A percentile compares a stretch with the other conserved stretches of the same genome.
Conservation (phyloP, 1,140 invertebrate genomes). For the Trichonephila inaurata region DNA sequence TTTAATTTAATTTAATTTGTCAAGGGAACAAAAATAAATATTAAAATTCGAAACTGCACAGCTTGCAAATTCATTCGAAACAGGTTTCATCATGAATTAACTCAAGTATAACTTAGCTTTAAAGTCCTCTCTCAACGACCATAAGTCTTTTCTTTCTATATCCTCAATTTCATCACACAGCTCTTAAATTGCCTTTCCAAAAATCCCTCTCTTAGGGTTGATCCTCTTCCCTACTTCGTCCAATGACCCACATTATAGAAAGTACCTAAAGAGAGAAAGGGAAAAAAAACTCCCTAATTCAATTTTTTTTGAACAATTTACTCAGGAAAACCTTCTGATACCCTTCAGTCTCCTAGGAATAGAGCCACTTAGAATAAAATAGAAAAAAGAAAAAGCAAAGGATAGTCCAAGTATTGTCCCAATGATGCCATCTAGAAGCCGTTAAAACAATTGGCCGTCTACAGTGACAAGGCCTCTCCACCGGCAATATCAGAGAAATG, state of each 20-base stretch:
- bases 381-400: neutral
- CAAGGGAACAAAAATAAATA: no score
- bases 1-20: no score
- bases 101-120: no score
- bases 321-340: neutral
- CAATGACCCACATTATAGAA: neutral
- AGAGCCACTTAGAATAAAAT: neutral
- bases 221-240: neutral
- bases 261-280: neutral
- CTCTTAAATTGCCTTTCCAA: no score
- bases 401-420: neutral
- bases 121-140: no score
- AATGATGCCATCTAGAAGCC: slow-evolving; percentile 35
- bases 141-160: no score
- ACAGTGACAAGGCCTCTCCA: neutral
- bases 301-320: neutral
- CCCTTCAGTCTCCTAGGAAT: neutral
- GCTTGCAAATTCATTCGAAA: no score
- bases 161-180: no score
- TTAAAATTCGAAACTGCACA: no score
- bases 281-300: neutral
- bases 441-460: slow-evolving; percentile 42
- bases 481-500: slow-evolving; percentile 23
- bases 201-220: neutral
- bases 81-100: no score